Evolutionary conservation across 2,888 invertebrate genomes (phyloP).

Genomic region (Cartodere bifasciata): DNA sequence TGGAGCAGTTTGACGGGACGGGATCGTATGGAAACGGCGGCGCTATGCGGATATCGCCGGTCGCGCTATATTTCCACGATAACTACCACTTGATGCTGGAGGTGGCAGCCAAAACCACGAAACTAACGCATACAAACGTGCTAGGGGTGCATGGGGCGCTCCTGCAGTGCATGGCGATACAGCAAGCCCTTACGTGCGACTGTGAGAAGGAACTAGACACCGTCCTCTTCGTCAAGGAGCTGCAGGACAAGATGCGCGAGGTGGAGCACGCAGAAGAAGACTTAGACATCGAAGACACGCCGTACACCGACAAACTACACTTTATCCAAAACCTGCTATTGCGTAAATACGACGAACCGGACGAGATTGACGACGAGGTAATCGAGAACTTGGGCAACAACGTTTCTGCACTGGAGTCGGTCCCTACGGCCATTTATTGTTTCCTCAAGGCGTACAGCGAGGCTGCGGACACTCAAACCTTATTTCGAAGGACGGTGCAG

Average conservation of each 20-base stretch:
- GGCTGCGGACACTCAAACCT: conserved; percentile 40
- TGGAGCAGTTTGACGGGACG: conserved; percentile 48
- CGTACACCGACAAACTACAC: conserved; percentile 15
- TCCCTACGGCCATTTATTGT: conserved; percentile 59
- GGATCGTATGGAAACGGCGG: conserved; percentile 72
- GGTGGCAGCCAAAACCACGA: conserved; percentile 37
- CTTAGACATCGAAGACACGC: conserved; percentile 17
- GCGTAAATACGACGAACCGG: conserved; percentile 23
- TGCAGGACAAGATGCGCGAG: conserved; percentile 40
- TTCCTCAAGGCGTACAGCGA: conserved; percentile 45
- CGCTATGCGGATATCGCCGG: conserved; percentile 59
- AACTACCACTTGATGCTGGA: conserved; percentile 39
- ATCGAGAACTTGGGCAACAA: conserved; percentile 44
- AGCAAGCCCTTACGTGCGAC: conserved; percentile 38
- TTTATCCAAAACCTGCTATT: conserved; percentile 31
- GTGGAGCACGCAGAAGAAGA: conserved; percentile 36
- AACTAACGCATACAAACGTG: conserved; percentile 50
- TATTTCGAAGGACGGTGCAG: conserved; percentile 50
- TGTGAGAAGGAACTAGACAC: conserved; percentile 36
- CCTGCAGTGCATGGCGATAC: conserved; percentile 45
- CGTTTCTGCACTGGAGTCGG: conserved; percentile 52
- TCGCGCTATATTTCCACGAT: conserved; percentile 46
- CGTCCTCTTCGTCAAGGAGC: conserved; percentile 36
- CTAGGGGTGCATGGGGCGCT: conserved; percentile 45
- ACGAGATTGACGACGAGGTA: conserved; percentile 38